Percentiles rank a stretch among this genome's conserved stretches.
phyloP scores from a whole-genome alignment of 1,140 invertebrate genomes.

The Fragariocoptes setiger region DNA sequence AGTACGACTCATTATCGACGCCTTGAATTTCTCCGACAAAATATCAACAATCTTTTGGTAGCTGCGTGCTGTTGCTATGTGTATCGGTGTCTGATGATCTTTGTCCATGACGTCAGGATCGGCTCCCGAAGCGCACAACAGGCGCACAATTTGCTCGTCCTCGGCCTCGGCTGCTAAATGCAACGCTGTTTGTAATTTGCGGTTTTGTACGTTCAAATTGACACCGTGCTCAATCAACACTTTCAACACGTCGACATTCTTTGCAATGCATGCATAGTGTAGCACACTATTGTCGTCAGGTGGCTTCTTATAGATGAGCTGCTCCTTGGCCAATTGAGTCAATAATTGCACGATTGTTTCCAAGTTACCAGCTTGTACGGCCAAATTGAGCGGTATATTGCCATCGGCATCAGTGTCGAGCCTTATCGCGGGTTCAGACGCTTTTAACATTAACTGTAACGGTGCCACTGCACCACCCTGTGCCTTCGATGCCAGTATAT shows the following conservation, averaged over 20 bases:
- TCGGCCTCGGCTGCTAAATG: conserved; percentile 83
- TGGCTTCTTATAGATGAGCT: conserved; percentile 11
- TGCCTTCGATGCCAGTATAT: conserved; percentile 56
- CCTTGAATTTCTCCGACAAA: conserved; percentile 85
- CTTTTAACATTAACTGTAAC: conserved; percentile 40
- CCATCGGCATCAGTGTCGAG: conserved; percentile 50
- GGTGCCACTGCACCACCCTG: conserved; percentile 63
- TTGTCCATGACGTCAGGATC: conserved; percentile 67
- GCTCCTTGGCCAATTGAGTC: conserved; percentile 31
- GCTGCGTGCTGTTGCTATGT: conserved; percentile 82
- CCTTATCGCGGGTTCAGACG: conserved; percentile 55
- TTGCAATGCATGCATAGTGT: conserved; percentile 52
- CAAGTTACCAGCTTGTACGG: conserved; percentile 67
- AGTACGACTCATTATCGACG: conserved; percentile 64
- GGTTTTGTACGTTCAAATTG: conserved; percentile 56
- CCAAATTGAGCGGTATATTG: conserved; percentile 61
- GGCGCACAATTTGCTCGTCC: conserved; percentile 69
- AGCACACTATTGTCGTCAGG: conserved; percentile 39
- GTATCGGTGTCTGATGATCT: conserved; percentile 70
- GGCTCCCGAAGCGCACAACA: conserved; percentile 68
- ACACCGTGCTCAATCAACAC: conserved; percentile 72
- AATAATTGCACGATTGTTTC: conserved; percentile 66
- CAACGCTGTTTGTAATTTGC: conserved; percentile 42
- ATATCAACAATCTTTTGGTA: conserved; percentile 79
- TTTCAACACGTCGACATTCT: conserved; percentile 63